A percentile compares a stretch with the other conserved stretches of the same genome.
phyloP scores from a whole-genome alignment of 2,797 vertebrate species.

The Catharus ustulatus region DNA sequence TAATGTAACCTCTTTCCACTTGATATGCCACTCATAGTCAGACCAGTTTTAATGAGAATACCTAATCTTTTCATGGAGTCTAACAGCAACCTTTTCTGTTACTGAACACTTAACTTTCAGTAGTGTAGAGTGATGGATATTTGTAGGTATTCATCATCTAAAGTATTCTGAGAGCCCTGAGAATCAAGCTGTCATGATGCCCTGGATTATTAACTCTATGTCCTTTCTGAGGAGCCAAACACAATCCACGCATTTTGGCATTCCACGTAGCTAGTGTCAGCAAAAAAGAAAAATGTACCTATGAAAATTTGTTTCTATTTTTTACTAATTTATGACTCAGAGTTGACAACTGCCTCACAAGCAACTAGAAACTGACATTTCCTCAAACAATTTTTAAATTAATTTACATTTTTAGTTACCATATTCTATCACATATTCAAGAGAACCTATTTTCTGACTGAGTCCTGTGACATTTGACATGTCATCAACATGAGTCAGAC shows the following conservation, averaged over 20 bases:
- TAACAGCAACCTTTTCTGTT: not conserved
- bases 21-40: not conserved
- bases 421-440: not conserved
- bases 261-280: not conserved
- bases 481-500: not conserved
- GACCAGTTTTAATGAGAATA: not conserved
- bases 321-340: not conserved
- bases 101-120: not conserved
- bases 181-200: not conserved
- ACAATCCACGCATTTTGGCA: not conserved
- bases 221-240: not conserved
- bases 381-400: not conserved
- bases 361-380: constrained; percentile 8
- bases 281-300: not conserved
- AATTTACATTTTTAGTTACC: constrained; percentile 14
- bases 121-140: not conserved
- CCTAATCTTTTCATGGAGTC: not conserved
- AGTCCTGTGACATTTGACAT: constrained; percentile 6
- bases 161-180: not conserved
- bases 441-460: not conserved
- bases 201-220: not conserved
- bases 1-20: not conserved
- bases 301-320: not conserved
- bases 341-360: not conserved
- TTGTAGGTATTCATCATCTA: not conserved